A percentile compares a stretch with the other conserved stretches of the same genome.
phyloP scores from a whole-genome alignment of 2,113 vertebrate genomes.

The Cromileptes altivelis region DNA sequence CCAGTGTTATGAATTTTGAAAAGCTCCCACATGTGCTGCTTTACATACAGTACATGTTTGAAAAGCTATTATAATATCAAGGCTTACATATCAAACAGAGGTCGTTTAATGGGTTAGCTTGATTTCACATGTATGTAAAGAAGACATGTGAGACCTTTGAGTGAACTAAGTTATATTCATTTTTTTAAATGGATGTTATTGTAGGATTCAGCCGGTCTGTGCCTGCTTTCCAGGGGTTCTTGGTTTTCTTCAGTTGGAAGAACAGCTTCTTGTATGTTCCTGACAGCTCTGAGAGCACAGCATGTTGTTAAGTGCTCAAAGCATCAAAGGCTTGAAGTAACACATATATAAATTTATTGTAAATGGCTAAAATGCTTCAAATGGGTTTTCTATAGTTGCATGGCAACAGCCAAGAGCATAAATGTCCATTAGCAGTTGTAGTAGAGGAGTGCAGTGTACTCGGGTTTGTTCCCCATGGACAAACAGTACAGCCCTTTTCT shows the following conservation, averaged over 20 bases:
- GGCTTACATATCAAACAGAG: neutral
- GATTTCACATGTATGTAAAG: conserved; percentile 18
- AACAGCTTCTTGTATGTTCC: neutral
- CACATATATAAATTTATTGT: conserved; percentile 15
- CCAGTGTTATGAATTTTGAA: conserved; percentile 38
- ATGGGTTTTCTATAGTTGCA: neutral
- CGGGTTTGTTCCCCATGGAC: neutral
- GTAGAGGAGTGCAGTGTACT: neutral
- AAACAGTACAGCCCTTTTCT: neutral
- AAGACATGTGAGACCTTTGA: conserved; percentile 24
- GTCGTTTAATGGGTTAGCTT: neutral
- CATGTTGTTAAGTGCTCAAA: conserved; percentile 19
- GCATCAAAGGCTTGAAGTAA: conserved; percentile 12
- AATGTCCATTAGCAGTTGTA: neutral
- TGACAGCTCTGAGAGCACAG: neutral
- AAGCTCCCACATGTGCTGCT: conserved; percentile 7
- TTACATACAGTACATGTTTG: conserved; percentile 42
- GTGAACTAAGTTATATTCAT: conserved; percentile 22
- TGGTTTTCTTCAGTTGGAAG: neutral
- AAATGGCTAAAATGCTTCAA: conserved; percentile 21
- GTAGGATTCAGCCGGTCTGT: neutral
- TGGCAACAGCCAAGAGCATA: neutral
- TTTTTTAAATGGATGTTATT: neutral
- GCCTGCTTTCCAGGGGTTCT: neutral
- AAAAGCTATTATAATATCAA: neutral